phyloP scores from a whole-genome alignment of 2,888 invertebrate species.

The Operophtera brumata region DNA sequence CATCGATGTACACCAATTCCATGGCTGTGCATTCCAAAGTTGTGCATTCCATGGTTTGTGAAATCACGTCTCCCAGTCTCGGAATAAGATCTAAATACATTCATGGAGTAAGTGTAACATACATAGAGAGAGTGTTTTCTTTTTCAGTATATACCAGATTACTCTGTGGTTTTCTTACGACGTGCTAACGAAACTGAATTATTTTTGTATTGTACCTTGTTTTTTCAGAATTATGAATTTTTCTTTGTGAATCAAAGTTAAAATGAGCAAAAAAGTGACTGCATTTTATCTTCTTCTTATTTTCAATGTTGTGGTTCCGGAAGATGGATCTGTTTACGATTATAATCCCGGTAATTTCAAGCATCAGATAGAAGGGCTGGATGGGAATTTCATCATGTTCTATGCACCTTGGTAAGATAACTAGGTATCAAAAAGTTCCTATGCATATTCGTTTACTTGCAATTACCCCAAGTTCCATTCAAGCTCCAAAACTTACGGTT shows the following conservation, averaged over 20 bases:
- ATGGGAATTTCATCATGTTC: slow-evolving; percentile 89
- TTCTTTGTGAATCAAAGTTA: slow-evolving; percentile 1
- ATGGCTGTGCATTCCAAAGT: too few species aligned
- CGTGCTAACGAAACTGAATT: too few species aligned
- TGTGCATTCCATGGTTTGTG: too few species aligned
- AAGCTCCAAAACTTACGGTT: background rate
- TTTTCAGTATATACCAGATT: too few species aligned
- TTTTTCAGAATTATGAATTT: too few species aligned
- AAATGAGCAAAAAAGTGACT: slow-evolving; percentile 42
- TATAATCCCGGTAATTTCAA: slow-evolving; percentile 84
- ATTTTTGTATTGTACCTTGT: too few species aligned
- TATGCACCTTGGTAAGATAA: slow-evolving; percentile 87
- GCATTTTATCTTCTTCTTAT: slow-evolving; percentile 52
- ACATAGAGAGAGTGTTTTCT: too few species aligned
- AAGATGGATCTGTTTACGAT: slow-evolving; percentile 80
- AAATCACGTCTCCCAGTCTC: too few species aligned
- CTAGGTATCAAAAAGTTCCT: background rate
- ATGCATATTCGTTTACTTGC: background rate
- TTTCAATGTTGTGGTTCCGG: slow-evolving; percentile 84
- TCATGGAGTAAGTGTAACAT: too few species aligned
- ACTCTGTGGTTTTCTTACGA: too few species aligned
- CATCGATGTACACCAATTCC: too few species aligned
- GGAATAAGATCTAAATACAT: too few species aligned
- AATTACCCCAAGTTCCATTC: background rate
- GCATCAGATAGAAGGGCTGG: slow-evolving; percentile 80